Evolutionary conservation across 2,888 invertebrate genomes (phyloP).

Genomic region (Tipula vernalis): DNA sequence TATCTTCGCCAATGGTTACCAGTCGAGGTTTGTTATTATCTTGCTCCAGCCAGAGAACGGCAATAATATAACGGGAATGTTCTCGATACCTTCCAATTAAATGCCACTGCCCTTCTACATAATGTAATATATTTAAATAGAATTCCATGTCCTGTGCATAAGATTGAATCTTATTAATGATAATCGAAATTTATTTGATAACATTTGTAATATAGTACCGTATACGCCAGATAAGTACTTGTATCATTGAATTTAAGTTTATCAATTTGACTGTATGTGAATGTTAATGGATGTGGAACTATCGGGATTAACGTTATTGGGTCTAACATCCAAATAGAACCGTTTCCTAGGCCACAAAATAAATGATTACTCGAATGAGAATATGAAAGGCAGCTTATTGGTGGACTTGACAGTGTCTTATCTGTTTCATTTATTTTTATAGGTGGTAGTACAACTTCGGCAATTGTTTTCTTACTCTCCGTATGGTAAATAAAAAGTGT

Average conservation of each 20-base stretch:
- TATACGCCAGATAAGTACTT: constrained; percentile 42
- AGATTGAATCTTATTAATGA: not conserved
- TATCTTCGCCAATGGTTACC: constrained; percentile 46
- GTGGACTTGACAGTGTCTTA: not conserved
- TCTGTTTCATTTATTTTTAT: not conserved
- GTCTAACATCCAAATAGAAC: constrained; percentile 45
- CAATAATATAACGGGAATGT: constrained; percentile 44
- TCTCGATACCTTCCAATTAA: constrained; percentile 47
- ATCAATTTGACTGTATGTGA: constrained; percentile 36
- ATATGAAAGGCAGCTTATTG: not conserved
- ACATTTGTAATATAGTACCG: constrained; percentile 33
- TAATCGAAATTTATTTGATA: not conserved
- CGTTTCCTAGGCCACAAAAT: constrained; percentile 45
- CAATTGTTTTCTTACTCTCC: constrained; percentile 22
- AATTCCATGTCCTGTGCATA: constrained; percentile 39
- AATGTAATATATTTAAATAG: constrained; percentile 41
- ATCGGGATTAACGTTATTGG: constrained; percentile 41
- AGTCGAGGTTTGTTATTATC: constrained; percentile 22
- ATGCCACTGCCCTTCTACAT: constrained; percentile 37
- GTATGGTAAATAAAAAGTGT: constrained; percentile 38
- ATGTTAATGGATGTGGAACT: constrained; percentile 36
- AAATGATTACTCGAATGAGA: constrained; percentile 39
- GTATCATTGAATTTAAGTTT: constrained; percentile 42
- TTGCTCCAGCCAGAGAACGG: not conserved
- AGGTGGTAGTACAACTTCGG: constrained; percentile 12